phyloP scores from a whole-genome alignment of 1,140 invertebrate genomes.

The Macrotrachela quadricornifera region DNA sequence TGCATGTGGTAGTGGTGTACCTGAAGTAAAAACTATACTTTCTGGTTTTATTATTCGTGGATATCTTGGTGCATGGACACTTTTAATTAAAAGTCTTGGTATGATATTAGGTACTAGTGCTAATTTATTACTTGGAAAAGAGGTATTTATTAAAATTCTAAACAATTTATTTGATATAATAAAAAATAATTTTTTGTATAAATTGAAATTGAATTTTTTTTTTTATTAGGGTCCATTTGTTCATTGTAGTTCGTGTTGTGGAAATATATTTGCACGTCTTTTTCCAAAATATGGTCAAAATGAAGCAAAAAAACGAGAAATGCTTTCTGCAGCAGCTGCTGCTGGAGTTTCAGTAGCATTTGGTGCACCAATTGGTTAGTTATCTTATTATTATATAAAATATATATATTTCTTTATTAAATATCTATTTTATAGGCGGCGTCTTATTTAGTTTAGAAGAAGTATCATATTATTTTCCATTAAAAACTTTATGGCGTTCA shows the following conservation, averaged over 20 bases:
- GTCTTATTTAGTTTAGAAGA: slow-evolving; percentile 67
- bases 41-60: slow-evolving; percentile 97
- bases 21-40: slow-evolving; percentile 65
- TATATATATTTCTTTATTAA: no score
- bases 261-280: slow-evolving; percentile 90
- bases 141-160: slow-evolving; percentile 39
- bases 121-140: slow-evolving; percentile 85
- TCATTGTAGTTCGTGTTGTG: slow-evolving; percentile 62
- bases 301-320: slow-evolving; percentile 97
- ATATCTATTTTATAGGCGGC: slow-evolving; percentile 40
- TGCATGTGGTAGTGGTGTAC: slow-evolving; percentile 50
- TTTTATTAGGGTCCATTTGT: slow-evolving; percentile 64
- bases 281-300: slow-evolving; percentile 97
- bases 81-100: slow-evolving; percentile 71
- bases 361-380: slow-evolving; percentile 61
- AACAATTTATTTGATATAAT: no score
- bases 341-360: slow-evolving; percentile 97
- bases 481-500: slow-evolving; percentile 95
- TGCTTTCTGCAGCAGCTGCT: slow-evolving; percentile 91
- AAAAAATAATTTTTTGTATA: no score
- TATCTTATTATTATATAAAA: no score
- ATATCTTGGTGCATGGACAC: slow-evolving; percentile 95
- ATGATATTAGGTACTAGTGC: slow-evolving; percentile 61
- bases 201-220: no score
- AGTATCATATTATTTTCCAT: slow-evolving; percentile 94